phyloP scores from a whole-genome alignment of 2,797 vertebrate genomes.

The Ispidina picta region DNA sequence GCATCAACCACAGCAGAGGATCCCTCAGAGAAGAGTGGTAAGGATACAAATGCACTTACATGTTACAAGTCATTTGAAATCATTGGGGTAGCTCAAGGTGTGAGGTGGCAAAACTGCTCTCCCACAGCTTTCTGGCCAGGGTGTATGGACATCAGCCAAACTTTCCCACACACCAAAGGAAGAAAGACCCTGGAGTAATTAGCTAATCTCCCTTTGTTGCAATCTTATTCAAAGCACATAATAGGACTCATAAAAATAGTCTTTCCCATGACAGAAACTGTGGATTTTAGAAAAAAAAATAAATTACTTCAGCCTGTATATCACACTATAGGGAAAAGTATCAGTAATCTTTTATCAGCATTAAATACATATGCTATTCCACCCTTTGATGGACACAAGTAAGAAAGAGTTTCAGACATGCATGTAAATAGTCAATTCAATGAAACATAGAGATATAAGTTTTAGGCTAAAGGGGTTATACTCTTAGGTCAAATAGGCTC shows the following conservation, averaged over 20 bases:
- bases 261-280: constrained; percentile 28
- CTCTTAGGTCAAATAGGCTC: background rate
- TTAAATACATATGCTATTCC: background rate
- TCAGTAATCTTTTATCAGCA: background rate
- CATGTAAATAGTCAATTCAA: background rate
- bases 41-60: background rate
- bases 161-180: constrained; percentile 13
- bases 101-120: background rate
- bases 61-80: background rate
- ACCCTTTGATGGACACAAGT: background rate
- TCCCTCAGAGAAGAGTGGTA: rapidly evolving
- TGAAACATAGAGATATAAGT: background rate
- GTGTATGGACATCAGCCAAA: background rate
- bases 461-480: background rate
- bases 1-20: background rate
- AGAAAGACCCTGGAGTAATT: constrained; percentile 27
- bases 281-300: background rate
- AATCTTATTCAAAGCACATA: constrained; percentile 22
- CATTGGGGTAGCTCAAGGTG: background rate
- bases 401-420: background rate
- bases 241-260: background rate
- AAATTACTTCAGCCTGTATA: background rate
- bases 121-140: background rate
- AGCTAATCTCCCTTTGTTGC: constrained; percentile 38
- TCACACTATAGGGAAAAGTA: constrained; percentile 25